Conservation (phyloP, 2,888 invertebrate species). For the Palloptera scutellata region DNA sequence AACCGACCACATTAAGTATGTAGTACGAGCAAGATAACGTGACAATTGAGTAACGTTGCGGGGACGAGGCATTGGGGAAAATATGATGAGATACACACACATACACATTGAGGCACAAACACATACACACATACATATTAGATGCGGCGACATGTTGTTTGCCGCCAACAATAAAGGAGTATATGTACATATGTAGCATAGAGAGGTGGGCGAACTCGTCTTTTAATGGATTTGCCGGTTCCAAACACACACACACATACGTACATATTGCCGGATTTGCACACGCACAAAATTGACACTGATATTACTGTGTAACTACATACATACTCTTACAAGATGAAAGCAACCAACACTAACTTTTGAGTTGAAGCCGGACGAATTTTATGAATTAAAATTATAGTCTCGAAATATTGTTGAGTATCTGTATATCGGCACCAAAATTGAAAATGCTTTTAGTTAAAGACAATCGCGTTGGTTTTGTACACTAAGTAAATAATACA, state of each 20-base stretch:
- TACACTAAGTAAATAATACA: background rate
- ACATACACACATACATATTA: slow-evolving; percentile 26
- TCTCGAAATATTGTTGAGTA: too few species aligned
- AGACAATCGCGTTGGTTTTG: slow-evolving; percentile 19
- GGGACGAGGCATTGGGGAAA: background rate
- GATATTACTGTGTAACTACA: background rate
- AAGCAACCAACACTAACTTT: background rate
- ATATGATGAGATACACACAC: background rate
- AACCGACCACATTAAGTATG: background rate
- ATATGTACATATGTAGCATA: background rate
- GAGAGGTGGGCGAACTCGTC: slow-evolving; percentile 51
- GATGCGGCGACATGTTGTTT: background rate
- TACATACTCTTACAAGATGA: background rate
- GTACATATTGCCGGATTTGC: background rate
- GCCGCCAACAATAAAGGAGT: background rate
- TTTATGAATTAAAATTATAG: background rate
- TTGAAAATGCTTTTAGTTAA: slow-evolving; percentile 1
- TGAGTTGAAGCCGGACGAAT: background rate
- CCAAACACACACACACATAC: slow-evolving; percentile 11
- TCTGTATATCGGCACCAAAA: too few species aligned
- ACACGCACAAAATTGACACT: background rate
- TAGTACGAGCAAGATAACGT: background rate
- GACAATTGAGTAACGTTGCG: too few species aligned
- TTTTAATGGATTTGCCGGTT: slow-evolving; percentile 26
- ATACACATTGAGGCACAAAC: too few species aligned